Percentiles rank a stretch among this genome's conserved stretches.
phyloP scores from a whole-genome alignment of 1,140 invertebrate genomes.

The Ptiloglossa arizonensis region DNA sequence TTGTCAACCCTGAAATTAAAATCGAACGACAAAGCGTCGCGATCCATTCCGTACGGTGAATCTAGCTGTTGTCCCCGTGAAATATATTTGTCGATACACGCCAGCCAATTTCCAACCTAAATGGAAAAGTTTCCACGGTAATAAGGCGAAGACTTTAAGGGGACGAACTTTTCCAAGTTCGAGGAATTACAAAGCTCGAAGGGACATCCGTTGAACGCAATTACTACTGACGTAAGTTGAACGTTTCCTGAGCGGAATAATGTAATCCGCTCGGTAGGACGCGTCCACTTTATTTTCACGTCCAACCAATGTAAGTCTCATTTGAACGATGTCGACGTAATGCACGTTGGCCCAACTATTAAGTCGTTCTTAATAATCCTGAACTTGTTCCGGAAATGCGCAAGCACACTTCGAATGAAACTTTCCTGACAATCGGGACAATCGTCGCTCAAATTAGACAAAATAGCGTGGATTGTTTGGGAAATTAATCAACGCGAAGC shows the following conservation, averaged over 20 bases:
- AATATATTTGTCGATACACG: constrained; percentile 49
- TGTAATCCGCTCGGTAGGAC: constrained; percentile 15
- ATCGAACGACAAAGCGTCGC: background rate
- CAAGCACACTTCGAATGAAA: background rate
- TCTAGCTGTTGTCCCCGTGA: too few relatives aligned
- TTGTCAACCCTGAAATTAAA: constrained; percentile 28
- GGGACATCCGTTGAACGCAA: constrained; percentile 13
- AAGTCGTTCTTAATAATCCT: constrained; percentile 14
- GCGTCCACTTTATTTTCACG: constrained; percentile 41
- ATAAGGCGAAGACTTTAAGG: constrained; percentile 24
- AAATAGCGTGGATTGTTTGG: too few relatives aligned
- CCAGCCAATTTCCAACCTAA: constrained; percentile 23
- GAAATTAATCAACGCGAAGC: too few relatives aligned
- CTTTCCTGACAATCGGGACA: background rate
- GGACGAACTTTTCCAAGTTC: constrained; percentile 25
- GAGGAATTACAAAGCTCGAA: constrained; percentile 24
- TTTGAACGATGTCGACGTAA: constrained; percentile 28
- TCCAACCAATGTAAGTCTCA: constrained; percentile 17
- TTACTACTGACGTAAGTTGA: constrained; percentile 28
- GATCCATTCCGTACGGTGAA: background rate
- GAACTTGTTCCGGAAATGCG: constrained; percentile 19
- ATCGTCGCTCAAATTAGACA: background rate
- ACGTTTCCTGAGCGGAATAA: constrained; percentile 29
- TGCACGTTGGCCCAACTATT: constrained; percentile 18
- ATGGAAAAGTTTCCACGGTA: constrained; percentile 45